These are phyloP conservation scores for Drosophila nr. medialis DNA, from an alignment of 2,888 invertebrate species.

Conservation along the genomic window DNA sequence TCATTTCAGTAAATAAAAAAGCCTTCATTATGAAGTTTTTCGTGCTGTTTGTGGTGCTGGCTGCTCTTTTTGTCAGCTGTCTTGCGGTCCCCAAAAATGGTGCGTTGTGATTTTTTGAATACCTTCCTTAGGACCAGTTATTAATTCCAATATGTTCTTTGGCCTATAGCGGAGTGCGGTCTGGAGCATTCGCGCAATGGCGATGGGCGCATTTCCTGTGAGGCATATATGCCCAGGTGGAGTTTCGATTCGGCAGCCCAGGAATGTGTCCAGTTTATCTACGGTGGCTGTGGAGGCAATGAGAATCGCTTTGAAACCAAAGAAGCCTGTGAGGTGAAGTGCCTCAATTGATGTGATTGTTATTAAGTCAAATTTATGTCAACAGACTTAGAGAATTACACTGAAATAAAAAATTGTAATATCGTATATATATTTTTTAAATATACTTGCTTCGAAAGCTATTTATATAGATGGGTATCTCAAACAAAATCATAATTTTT, in stretches of 20 bases:
- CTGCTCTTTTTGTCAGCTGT: slow-evolving; percentile 6
- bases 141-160: background rate
- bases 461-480: background rate
- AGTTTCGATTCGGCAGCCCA: slow-evolving; percentile 37
- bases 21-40: slow-evolving; percentile 6
- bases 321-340: slow-evolving; percentile 54
- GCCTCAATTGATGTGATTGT: slow-evolving; percentile 39
- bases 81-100: slow-evolving; percentile 23
- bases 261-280: slow-evolving; percentile 63
- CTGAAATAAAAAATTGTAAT: background rate
- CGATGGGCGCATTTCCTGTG: slow-evolving; percentile 46
- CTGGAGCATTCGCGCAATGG: slow-evolving; percentile 54
- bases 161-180: slow-evolving; percentile 53
- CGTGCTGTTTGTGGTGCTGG: slow-evolving; percentile 4
- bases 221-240: slow-evolving; percentile 61
- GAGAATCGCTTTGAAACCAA: slow-evolving; percentile 59
- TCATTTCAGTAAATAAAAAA: background rate
- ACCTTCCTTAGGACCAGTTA: background rate
- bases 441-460: background rate
- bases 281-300: slow-evolving; percentile 72
- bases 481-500: background rate
- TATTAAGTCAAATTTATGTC: background rate
- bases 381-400: no score
- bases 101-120: background rate
- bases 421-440: background rate